Conservation (phyloP, 2,113 vertebrate genomes). For the Mesocricetus auratus region DNA sequence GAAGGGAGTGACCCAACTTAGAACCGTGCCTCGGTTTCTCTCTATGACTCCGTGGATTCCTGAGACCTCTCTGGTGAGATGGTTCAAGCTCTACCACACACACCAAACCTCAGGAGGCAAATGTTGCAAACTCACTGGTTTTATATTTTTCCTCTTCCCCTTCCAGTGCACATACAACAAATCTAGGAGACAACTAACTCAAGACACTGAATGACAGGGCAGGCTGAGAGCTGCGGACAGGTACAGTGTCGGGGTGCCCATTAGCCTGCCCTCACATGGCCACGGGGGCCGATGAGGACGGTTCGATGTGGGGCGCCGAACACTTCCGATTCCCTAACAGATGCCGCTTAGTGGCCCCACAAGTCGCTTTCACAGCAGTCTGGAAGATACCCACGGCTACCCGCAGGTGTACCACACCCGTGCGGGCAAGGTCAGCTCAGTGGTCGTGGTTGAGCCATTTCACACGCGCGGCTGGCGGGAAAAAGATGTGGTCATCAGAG, state of each 20-base stretch:
- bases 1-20: background rate
- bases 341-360: background rate
- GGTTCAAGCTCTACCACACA: background rate
- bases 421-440: background rate
- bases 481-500: background rate
- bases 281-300: background rate
- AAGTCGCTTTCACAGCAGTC: background rate
- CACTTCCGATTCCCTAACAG: background rate
- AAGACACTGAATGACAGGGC: too few species aligned
- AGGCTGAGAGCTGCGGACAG: background rate
- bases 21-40: background rate
- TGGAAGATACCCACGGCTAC: background rate
- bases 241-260: rapidly evolving
- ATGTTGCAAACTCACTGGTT: background rate
- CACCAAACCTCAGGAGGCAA: background rate
- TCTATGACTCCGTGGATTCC: background rate
- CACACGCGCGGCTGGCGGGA: background rate
- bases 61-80: background rate
- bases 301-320: background rate
- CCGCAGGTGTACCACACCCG: background rate
- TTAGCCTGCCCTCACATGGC: too few species aligned
- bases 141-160: background rate
- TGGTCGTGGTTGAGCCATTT: background rate
- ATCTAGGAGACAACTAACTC: background rate
- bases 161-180: background rate